phyloP scores from a whole-genome alignment of 2,797 vertebrate species.

The Cirrhinus mrigala region DNA sequence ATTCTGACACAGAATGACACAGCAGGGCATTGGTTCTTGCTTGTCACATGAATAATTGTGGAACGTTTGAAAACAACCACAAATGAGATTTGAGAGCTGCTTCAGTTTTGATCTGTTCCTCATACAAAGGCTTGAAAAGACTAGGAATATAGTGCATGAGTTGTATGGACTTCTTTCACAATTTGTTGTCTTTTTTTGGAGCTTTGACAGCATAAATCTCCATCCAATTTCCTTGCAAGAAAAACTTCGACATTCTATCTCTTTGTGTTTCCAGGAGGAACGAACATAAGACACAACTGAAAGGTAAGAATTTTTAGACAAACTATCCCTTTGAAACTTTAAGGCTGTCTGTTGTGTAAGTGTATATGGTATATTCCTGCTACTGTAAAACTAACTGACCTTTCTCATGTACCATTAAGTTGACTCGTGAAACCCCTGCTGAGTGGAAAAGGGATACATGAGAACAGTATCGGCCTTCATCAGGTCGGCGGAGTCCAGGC shows the following conservation, averaged over 20 bases:
- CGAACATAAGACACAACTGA: not conserved
- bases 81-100: not conserved
- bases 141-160: not conserved
- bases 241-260: not conserved
- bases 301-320: not conserved
- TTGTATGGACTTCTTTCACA: not conserved
- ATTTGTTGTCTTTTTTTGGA: not conserved
- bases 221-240: not conserved
- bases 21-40: not conserved
- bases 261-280: not conserved
- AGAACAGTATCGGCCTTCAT: slow-evolving; percentile 26
- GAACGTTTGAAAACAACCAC: not conserved
- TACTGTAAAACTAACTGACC: slow-evolving; percentile 30
- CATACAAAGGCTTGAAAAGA: not conserved
- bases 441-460: slow-evolving; percentile 31
- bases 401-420: slow-evolving; percentile 42
- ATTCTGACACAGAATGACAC: not conserved
- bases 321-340: not conserved
- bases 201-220: not conserved
- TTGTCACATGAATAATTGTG: not conserved
- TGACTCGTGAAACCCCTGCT: slow-evolving; percentile 21
- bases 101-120: not conserved
- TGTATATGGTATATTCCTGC: slow-evolving; percentile 1
- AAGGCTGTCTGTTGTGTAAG: slow-evolving; percentile 27
- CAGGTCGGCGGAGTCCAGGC: slow-evolving; percentile 7